Conservation (phyloP, 2,113 vertebrate species). For the Pelecanoides urinatrix region DNA sequence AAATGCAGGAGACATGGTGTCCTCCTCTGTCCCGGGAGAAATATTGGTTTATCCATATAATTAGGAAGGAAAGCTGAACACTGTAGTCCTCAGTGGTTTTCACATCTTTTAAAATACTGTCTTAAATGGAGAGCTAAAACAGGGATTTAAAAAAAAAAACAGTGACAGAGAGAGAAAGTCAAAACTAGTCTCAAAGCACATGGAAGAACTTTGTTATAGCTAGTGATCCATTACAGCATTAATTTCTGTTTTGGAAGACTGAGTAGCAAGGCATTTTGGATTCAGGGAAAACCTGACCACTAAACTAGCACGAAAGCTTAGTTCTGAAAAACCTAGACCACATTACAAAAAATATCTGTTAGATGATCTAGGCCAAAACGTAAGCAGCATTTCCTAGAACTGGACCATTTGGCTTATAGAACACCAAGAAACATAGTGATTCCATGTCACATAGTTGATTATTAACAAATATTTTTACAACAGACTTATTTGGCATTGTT, state of each 20-base stretch:
- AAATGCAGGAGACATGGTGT: background rate
- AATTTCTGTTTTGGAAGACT: background rate
- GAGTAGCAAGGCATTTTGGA: background rate
- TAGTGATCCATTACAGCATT: background rate
- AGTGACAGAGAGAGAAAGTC: background rate
- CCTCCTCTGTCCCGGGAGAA: conserved; percentile 1
- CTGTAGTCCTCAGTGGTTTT: background rate
- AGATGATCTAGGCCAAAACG: background rate
- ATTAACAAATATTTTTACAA: background rate
- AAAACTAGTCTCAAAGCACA: background rate
- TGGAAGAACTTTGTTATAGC: background rate
- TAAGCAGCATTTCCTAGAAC: background rate
- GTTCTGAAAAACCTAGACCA: background rate
- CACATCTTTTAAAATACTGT: conserved; percentile 16
- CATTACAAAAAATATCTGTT: background rate
- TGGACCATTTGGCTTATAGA: background rate
- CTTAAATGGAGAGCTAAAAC: background rate
- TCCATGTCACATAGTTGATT: background rate
- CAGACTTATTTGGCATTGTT: background rate
- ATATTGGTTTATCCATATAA: conserved; percentile 6
- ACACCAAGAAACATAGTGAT: background rate
- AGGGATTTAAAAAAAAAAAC: background rate
- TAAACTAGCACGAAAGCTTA: background rate
- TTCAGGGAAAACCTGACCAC: background rate
- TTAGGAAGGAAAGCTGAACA: conserved; percentile 3